These are phyloP conservation scores for Tenodera sinensis DNA, from an alignment of 2,888 invertebrate species.

Conservation along the genomic window DNA sequence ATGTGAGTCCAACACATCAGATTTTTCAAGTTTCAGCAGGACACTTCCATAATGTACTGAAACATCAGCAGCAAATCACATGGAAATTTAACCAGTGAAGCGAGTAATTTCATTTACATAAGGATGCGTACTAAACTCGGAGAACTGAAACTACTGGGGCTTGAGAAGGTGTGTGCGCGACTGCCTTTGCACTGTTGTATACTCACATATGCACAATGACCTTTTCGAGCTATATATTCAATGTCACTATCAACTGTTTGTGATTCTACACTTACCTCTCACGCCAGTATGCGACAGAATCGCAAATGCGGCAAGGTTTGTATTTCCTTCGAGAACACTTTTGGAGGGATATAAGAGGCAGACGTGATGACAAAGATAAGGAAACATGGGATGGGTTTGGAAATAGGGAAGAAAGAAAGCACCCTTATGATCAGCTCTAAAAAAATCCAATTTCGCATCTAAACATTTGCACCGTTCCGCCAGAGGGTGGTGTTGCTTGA, in stretches of 20 bases:
- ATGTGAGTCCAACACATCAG: too few relatives aligned
- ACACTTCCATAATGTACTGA: too few relatives aligned
- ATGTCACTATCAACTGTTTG: not conserved
- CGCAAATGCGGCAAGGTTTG: not conserved
- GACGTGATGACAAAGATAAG: not conserved
- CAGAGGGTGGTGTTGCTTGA: not conserved
- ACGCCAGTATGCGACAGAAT: not conserved
- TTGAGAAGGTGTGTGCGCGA: too few relatives aligned
- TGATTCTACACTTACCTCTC: not conserved
- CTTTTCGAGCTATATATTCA: not conserved
- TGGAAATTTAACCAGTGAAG: too few relatives aligned
- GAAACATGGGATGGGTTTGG: not conserved
- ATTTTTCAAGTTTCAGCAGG: too few relatives aligned
- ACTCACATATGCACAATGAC: not conserved
- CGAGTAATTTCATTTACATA: too few relatives aligned
- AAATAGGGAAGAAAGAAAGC: not conserved
- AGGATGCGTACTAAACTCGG: too few relatives aligned
- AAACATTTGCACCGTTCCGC: conserved; percentile 13
- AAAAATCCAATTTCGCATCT: conserved; percentile 20
- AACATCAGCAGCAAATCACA: too few relatives aligned
- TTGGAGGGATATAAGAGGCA: not conserved
- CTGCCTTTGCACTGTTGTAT: not conserved
- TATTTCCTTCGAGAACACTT: not conserved
- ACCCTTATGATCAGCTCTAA: not conserved
- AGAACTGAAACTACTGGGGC: too few relatives aligned